A percentile compares a stretch with the other conserved stretches of the same genome.
Conservation (phyloP, 2,797 vertebrate species). For the Gymnodraco acuticeps region DNA sequence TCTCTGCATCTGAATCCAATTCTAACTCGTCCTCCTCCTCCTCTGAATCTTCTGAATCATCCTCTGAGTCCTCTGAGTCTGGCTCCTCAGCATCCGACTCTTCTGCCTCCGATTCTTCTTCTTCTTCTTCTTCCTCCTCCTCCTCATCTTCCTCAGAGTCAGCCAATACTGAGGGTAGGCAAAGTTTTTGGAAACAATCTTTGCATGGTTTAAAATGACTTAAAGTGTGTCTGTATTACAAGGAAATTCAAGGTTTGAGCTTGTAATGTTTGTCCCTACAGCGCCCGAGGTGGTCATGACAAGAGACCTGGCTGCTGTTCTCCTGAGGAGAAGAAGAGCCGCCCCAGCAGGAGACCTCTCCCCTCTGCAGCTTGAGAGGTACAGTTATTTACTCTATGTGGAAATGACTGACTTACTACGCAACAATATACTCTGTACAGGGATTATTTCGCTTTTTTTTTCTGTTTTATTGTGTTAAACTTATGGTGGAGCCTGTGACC, state of each 20-base stretch:
- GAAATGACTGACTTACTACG: neutral
- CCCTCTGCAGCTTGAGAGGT: conserved; percentile 85
- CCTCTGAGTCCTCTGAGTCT: conserved; percentile 43
- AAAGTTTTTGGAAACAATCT: neutral
- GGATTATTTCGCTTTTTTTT: neutral
- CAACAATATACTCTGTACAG: neutral
- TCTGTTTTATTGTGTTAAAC: too few species aligned
- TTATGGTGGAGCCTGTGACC: too few species aligned
- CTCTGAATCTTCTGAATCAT: conserved; percentile 39
- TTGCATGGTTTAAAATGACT: neutral
- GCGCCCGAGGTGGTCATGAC: conserved; percentile 79
- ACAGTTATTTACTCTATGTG: conserved; percentile 3
- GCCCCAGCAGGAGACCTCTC: conserved; percentile 60
- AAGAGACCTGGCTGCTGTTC: conserved; percentile 80
- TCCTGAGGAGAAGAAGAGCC: conserved; percentile 82
- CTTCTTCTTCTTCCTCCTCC: conserved; percentile 60
- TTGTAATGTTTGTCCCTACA: conserved; percentile 22
- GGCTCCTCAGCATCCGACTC: conserved; percentile 32
- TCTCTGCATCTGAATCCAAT: conserved; percentile 52
- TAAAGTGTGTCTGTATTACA: neutral
- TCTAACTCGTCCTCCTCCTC: conserved; percentile 53
- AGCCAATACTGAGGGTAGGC: conserved; percentile 76
- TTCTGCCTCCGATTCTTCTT: conserved; percentile 35
- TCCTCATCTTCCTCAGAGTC: conserved; percentile 82
- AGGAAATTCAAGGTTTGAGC: neutral